Conservation (phyloP, 2,797 vertebrate species). For the Rhodeus uyekii region DNA sequence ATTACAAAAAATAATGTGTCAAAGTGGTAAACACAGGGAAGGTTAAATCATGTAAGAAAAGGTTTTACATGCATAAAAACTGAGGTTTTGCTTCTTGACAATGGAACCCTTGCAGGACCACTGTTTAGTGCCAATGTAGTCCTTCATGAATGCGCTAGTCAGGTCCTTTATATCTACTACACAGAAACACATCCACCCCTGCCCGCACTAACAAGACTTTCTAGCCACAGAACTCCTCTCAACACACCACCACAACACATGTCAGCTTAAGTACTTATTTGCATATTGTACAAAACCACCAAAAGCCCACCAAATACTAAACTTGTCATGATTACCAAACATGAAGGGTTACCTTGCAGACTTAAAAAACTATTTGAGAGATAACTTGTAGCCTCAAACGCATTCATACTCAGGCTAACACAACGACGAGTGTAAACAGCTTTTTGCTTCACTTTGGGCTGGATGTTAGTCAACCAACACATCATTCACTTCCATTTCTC, state of each 20-base stretch:
- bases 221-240: constrained; percentile 27
- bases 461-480: constrained; percentile 11
- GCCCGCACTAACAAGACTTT: constrained; percentile 24
- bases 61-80: constrained; percentile 52
- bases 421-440: constrained; percentile 6
- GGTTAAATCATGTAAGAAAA: constrained; percentile 51
- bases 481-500: not conserved
- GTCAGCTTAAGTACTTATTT: constrained; percentile 33
- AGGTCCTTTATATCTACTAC: constrained; percentile 36
- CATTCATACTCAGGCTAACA: not conserved
- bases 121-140: constrained; percentile 44
- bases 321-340: constrained; percentile 25
- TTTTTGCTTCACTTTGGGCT: constrained; percentile 21
- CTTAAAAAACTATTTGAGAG: constrained; percentile 1
- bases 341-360: constrained; percentile 28
- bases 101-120: constrained; percentile 28
- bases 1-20: constrained; percentile 66
- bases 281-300: constrained; percentile 40
- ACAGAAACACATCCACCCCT: constrained; percentile 13
- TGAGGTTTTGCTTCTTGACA: constrained; percentile 40
- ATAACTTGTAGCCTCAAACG: constrained; percentile 6
- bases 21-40: constrained; percentile 55
- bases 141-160: constrained; percentile 46
- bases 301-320: constrained; percentile 35
- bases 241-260: constrained; percentile 40